Conservation (phyloP, 2,888 invertebrate species). For the Drosophila fulvimacula region DNA sequence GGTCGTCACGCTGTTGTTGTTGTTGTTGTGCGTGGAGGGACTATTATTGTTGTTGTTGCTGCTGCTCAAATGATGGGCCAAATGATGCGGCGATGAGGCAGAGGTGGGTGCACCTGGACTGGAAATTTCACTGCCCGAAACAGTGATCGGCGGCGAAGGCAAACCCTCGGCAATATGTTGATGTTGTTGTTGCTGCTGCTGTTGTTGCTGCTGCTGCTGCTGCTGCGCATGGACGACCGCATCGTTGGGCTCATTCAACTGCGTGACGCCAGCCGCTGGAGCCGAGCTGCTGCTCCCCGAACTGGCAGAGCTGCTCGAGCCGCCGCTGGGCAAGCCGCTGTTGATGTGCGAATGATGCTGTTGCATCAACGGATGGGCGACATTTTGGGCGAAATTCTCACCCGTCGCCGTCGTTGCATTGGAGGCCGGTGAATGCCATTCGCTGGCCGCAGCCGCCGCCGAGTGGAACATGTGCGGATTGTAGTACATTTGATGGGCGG, state of each 20-base stretch:
- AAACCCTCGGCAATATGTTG: conserved; percentile 83
- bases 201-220: conserved; percentile 38
- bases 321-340: conserved; percentile 48
- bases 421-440: conserved; percentile 82
- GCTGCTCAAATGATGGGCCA: conserved; percentile 83
- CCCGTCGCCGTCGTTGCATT: conserved; percentile 57
- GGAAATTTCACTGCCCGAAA: conserved; percentile 87
- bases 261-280: conserved; percentile 51
- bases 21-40: conserved; percentile 67
- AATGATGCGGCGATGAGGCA: conserved; percentile 82
- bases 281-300: conserved; percentile 72
- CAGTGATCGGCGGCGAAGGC: conserved; percentile 87
- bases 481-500: conserved; percentile 85
- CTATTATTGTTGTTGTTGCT: conserved; percentile 71
- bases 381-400: conserved; percentile 80
- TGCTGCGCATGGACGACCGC: conserved; percentile 43
- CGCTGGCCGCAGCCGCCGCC: conserved; percentile 70
- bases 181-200: conserved; percentile 53
- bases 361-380: conserved; percentile 77
- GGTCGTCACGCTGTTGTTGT: conserved; percentile 59
- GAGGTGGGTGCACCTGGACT: conserved; percentile 86
- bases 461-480: conserved; percentile 85
- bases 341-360: conserved; percentile 66
- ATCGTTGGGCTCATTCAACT: conserved; percentile 73
- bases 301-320: conserved; percentile 77